Base-by-base conservation (phyloP, 2,888 invertebrate species). In the Hirtodrosophila alboralis region DNA sequence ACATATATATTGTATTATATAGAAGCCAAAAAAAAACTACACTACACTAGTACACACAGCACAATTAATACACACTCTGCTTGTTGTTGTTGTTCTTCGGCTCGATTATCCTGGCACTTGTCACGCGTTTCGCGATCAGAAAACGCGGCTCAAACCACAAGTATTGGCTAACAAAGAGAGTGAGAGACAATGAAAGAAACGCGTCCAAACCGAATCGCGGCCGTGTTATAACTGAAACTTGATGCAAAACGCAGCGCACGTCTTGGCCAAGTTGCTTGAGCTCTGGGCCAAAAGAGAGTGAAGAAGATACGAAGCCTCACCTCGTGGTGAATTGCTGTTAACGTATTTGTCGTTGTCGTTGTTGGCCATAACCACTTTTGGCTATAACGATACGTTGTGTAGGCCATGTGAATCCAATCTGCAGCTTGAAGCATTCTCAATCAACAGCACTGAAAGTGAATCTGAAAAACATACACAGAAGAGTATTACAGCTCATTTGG, bases 211-310 rank as follows among this genome's bases (percentile, higher is more conserved):
- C 75, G 65, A 75, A 68, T 71, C 86, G 84, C 84, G 75, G 86
- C 79, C 80, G 73, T 75, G 60, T 68, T 77, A 69, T 76, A 87
- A 88, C 88, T 88, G 85, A 88, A 84, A 87, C 75, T 87, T 76
- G 68, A 56, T 62, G 69, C 66, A 70, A 75, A 49, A 27, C 43
- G 28, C 56, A 59, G 62, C 54, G 45, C 33, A 51, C 58, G 45
- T 61, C 58, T 63, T 73, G 53, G 65, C 68, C 71, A 80, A 16
- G 40, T 13, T 9, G 44, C 18, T 31, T 10, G 57, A 41, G 52
- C n/a, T n/a, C n/a, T n/a, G 4, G 45, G 56, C 6, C 38, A 40
- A 40, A 31, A 48, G 49, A 48, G 52, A 53, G 41, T 61, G 54
- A 76, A 63, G 49, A 61, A 48, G 51, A 43, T 28, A 56, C 63